A percentile compares a stretch with the other conserved stretches of the same genome.
Evolutionary conservation across 2,113 vertebrate genomes (phyloP).

Genomic region (Pagrus major): DNA sequence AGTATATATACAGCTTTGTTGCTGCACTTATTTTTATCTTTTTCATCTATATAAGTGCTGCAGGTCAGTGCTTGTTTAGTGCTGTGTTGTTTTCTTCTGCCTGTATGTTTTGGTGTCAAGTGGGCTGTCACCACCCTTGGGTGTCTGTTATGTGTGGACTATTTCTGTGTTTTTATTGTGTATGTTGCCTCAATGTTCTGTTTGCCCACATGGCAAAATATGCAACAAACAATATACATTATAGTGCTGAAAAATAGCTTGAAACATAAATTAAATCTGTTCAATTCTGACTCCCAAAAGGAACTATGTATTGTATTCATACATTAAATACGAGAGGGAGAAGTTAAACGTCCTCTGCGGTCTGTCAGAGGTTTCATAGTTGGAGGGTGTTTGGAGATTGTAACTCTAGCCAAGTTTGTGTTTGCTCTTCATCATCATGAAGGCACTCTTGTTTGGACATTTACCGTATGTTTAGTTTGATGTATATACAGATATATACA

Average conservation of each 20-base stretch:
- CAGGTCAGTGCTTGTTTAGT: background rate
- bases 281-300: background rate
- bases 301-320: background rate
- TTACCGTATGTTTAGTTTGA: slow-evolving; percentile 4
- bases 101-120: background rate
- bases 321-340: background rate
- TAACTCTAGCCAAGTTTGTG: background rate
- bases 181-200: background rate
- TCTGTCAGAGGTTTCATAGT: background rate
- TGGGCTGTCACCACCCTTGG: background rate
- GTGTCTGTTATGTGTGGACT: background rate
- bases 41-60: background rate
- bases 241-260: too few relatives aligned
- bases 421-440: slow-evolving; percentile 2
- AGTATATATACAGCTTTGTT: background rate
- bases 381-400: background rate
- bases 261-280: background rate
- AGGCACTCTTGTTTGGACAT: slow-evolving; percentile 13
- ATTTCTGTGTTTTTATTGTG: background rate
- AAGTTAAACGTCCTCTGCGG: background rate
- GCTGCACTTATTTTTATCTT: background rate
- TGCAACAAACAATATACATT: background rate
- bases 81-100: background rate
- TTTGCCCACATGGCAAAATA: background rate
- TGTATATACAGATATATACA: background rate